Conservation (phyloP, 1,140 invertebrate species). For the Penaeus japonicus region DNA sequence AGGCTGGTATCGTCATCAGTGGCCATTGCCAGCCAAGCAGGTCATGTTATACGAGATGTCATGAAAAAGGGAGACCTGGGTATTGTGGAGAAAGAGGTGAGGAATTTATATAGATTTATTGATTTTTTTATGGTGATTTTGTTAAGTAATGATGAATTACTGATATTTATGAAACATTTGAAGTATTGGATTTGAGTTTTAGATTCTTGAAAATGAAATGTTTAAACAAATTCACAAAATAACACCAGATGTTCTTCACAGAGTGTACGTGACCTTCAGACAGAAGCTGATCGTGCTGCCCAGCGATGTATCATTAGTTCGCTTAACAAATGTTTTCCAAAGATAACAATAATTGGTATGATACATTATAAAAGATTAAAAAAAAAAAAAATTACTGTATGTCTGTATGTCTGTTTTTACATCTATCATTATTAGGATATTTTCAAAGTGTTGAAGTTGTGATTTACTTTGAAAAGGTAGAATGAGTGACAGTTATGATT, state of each 20-base stretch:
- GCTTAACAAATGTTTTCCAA: slow-evolving; percentile 83
- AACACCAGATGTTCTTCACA: slow-evolving; percentile 66
- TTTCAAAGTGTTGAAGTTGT: too few species aligned
- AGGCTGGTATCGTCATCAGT: slow-evolving; percentile 79
- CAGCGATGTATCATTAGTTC: slow-evolving; percentile 92
- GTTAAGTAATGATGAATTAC: background rate
- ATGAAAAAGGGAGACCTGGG: slow-evolving; percentile 86
- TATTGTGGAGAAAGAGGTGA: slow-evolving; percentile 85
- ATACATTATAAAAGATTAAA: slow-evolving; percentile 62
- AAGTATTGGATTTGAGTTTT: background rate
- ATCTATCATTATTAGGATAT: too few species aligned
- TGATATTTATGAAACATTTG: background rate
- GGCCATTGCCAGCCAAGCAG: slow-evolving; percentile 80
- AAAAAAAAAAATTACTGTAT: background rate
- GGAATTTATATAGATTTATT: too few species aligned
- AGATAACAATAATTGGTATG: slow-evolving; percentile 90
- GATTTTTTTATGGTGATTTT: background rate
- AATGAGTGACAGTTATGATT: too few species aligned
- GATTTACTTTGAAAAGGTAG: too few species aligned
- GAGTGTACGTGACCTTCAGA: slow-evolving; percentile 95
- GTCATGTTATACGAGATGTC: slow-evolving; percentile 89
- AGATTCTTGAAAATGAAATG: background rate
- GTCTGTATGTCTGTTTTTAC: too few species aligned
- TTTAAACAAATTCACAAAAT: background rate
- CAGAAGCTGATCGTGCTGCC: slow-evolving; percentile 94